Evolutionary conservation across 2,797 vertebrate genomes (phyloP), one percentile per base, ranked within the genome.

Genomic region (Lagodon rhomboides): DNA sequence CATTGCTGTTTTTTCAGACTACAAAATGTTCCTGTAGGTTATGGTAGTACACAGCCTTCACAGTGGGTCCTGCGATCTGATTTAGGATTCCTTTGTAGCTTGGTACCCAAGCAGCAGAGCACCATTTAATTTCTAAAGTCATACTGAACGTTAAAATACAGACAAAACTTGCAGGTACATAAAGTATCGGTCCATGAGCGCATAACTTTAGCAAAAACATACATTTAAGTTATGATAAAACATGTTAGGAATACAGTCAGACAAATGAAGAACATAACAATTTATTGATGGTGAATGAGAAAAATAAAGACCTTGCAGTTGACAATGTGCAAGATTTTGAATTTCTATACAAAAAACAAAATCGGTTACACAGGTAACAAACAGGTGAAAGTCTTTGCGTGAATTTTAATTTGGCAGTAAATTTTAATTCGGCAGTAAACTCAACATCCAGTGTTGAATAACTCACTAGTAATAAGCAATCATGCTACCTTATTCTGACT

Each of bases 371-470:
- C 50, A 68, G 44, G 46, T 54, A 59, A 76, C 41, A 69, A 54
- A 75, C 66, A 75, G 27, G 25, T 68, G 47, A 79, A 50, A 30
- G 69, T 74, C 50, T 78, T 75, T 62, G 54, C 70, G 30, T 71
- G 55, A 67, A 68, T 75, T 82, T 79, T 61, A 73, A 75, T 84
- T 80, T 1, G 59, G 75, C 84, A 72, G 82, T 81, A 83, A 92
- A 90, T n/a, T n/a, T n/a, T 61, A 73, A 75, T 84, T 80, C 1
- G 59, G 75, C 84, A 72, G 82, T 81, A 83, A 92, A 90, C 34
- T 93, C 93, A 94, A 94, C 92, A 94, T 92, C 92, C 92, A 94
- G 94, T 93, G 91, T 93, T 93, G 94, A 94, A 86, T 90, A 84
- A 84, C 58, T 77, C 59, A 68, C 53, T 53, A 75, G 71, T 73